These are phyloP conservation scores for Sarcoramphus papa DNA, from an alignment of 2,797 vertebrate species.

Conservation along the genomic window DNA sequence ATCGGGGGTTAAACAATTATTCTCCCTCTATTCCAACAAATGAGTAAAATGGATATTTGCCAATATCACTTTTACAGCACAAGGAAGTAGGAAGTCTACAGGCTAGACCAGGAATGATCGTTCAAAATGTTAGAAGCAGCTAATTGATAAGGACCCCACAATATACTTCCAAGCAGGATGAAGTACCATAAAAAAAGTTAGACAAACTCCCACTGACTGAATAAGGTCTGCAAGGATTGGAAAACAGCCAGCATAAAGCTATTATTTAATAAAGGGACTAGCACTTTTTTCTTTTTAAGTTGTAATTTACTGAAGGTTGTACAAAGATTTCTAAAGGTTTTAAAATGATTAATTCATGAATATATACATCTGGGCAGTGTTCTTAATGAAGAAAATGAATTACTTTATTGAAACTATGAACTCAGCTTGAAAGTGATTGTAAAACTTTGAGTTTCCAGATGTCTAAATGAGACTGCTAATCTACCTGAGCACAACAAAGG, in stretches of 20 bases:
- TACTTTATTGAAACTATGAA: not conserved
- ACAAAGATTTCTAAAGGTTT: not conserved
- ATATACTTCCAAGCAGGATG: not conserved
- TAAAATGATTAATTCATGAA: not conserved
- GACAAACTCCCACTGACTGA: not conserved
- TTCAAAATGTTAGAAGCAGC: not conserved
- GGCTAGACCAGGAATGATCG: not conserved
- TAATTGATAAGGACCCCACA: not conserved
- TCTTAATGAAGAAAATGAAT: not conserved
- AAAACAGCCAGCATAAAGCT: not conserved
- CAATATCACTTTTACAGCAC: not conserved
- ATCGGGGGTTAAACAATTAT: conserved; percentile 13
- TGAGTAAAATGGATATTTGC: conserved; percentile 25
- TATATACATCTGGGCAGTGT: not conserved
- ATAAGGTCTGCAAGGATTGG: not conserved
- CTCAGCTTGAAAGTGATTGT: not conserved
- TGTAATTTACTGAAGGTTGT: not conserved
- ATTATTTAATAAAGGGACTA: not conserved
- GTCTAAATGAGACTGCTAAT: not conserved
- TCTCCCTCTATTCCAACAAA: not conserved
- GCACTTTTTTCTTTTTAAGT: not conserved
- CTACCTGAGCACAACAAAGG: not conserved
- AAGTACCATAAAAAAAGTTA: not conserved
- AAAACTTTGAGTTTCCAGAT: not conserved
- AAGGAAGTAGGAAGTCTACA: not conserved